Conservation (phyloP, 1,140 invertebrate species). For the Drosophila melanica region DNA sequence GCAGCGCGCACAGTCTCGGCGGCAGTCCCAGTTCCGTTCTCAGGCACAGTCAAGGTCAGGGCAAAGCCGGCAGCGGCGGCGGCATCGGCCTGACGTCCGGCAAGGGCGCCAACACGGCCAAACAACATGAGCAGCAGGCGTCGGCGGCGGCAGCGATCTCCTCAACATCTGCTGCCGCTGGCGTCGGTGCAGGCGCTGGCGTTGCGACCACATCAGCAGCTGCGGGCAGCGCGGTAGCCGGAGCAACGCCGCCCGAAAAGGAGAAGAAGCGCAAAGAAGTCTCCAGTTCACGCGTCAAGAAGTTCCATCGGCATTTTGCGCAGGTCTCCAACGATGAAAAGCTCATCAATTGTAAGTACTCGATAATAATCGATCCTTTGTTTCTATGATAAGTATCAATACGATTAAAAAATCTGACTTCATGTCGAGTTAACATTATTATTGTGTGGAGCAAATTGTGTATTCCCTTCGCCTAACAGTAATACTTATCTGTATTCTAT, state of each 20-base stretch:
- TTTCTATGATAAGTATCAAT: too few relatives aligned
- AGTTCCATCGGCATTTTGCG: slow-evolving; percentile 90
- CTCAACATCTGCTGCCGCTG: slow-evolving; percentile 34
- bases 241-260: slow-evolving; percentile 56
- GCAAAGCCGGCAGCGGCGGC: slow-evolving; percentile 21
- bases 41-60: slow-evolving; percentile 19
- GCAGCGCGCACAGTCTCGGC: slow-evolving; percentile 44
- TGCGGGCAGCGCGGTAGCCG: slow-evolving; percentile 22
- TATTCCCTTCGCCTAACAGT: too few relatives aligned
- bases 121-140: slow-evolving; percentile 54
- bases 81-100: slow-evolving; percentile 20
- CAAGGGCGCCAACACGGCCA: slow-evolving; percentile 50
- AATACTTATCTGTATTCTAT: too few relatives aligned
- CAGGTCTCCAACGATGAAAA: slow-evolving; percentile 90
- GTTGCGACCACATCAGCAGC: slow-evolving; percentile 28
- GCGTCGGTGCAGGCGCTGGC: slow-evolving; percentile 22
- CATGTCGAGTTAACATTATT: too few relatives aligned
- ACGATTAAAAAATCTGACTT: too few relatives aligned
- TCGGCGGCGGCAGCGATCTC: slow-evolving; percentile 41
- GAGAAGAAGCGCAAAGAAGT: slow-evolving; percentile 86
- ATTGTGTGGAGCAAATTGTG: too few relatives aligned
- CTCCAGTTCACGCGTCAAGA: slow-evolving; percentile 89
- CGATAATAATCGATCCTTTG: too few relatives aligned
- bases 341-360: slow-evolving; percentile 90
- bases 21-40: slow-evolving; percentile 38